phyloP scores from a whole-genome alignment of 2,797 vertebrate genomes.

The Darevskia mixta region DNA sequence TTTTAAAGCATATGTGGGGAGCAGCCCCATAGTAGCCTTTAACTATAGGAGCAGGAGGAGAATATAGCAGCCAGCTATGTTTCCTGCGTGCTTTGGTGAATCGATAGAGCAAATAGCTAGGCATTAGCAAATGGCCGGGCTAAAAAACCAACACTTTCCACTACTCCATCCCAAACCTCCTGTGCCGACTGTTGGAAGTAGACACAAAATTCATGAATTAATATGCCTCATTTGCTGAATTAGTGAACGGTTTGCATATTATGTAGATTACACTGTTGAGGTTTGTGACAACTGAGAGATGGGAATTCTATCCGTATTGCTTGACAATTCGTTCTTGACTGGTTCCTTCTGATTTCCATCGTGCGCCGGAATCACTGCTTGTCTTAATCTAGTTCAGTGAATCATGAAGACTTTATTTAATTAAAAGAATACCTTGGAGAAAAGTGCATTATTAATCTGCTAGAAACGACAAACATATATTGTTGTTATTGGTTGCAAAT shows the following conservation, averaged over 20 bases:
- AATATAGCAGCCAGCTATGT: not conserved
- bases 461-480: constrained; percentile 13
- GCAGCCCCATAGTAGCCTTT: not conserved
- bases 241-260: not conserved
- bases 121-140: not conserved
- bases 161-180: not conserved
- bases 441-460: constrained; percentile 17
- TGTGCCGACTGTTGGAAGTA: not conserved
- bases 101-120: not conserved
- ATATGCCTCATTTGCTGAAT: not conserved
- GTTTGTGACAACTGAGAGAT: not conserved
- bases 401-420: constrained; percentile 27
- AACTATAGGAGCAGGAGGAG: not conserved
- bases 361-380: not conserved
- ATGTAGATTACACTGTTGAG: not conserved
- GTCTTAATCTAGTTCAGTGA: not conserved
- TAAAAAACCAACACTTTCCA: not conserved
- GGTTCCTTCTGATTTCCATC: not conserved
- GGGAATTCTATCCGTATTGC: not conserved
- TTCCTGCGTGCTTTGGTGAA: not conserved
- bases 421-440: constrained; percentile 13
- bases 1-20: not conserved
- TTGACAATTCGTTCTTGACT: not conserved
- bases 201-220: not conserved
- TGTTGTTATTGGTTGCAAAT: not conserved